phyloP scores from a whole-genome alignment of 2,113 vertebrate genomes.

The Tauraco erythrolophus region DNA sequence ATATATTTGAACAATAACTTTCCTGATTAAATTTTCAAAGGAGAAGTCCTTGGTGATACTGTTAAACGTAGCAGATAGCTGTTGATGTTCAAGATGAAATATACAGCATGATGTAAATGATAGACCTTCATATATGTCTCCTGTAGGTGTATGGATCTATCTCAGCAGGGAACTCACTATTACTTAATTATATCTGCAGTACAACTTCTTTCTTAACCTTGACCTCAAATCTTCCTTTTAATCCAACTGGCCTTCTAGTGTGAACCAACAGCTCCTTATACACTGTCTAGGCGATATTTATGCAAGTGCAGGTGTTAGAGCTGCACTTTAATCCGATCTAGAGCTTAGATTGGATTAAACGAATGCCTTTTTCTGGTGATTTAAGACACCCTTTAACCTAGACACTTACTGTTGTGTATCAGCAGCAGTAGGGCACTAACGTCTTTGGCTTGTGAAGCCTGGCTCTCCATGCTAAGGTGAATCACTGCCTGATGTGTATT shows the following conservation, averaged over 20 bases:
- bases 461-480: neutral
- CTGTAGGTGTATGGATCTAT: neutral
- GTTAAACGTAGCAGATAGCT: neutral
- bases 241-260: neutral
- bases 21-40: neutral
- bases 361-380: neutral
- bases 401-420: neutral
- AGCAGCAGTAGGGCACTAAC: neutral
- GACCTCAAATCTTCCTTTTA: neutral
- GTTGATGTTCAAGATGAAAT: neutral
- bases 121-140: neutral
- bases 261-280: neutral
- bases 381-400: neutral
- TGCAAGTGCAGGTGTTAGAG: neutral
- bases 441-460: neutral
- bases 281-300: neutral
- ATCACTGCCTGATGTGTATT: neutral
- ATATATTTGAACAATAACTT: neutral
- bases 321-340: too few relatives aligned
- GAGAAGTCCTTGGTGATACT: neutral
- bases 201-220: neutral
- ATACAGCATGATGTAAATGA: neutral
- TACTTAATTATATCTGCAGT: neutral
- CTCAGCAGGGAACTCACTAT: neutral
- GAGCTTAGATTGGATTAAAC: neutral